Evolutionary conservation across 2,113 vertebrate species (phyloP), one percentile per base, ranked within the genome.

Genomic region (Sylvia atricapilla): DNA sequence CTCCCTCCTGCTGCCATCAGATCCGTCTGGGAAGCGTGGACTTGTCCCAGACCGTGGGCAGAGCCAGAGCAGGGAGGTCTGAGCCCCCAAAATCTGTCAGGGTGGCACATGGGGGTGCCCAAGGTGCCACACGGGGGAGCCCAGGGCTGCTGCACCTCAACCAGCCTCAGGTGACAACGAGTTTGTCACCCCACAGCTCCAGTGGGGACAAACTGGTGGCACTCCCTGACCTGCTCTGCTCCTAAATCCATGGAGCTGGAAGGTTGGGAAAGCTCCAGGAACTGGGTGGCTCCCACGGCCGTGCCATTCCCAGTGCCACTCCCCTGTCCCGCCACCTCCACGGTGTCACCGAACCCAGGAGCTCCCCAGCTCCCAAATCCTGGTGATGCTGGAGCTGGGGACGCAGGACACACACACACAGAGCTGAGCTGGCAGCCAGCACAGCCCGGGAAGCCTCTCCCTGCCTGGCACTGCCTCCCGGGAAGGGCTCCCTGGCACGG

Each of bases 1-100:
- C 59, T 16, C 35, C 73, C 44, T 87, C 56, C 73, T 0, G 1
- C 33, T 64, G 81, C 73, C 28, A 3, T 7, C 1, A 0, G 63
- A 68, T 63, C 70, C 11, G 0, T 10, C 3, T 1, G 2, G 53
- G 39, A 25, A 35, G 11, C 1, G 0, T 37, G 20, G 60, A 9
- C 1, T 10, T 11, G 16, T 53, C 63, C 63, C 46, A 8, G 4
- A 1, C 19, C 4, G 0, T 1, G 23, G 47, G 28, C 24, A 50
- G 27, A 10, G 2, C 22, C 28, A 6, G 3, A 60, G 55, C 0
- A 11, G 55, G 56, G 60, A 19, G 30, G 13, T 62, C 15, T 62
- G 69, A 31, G 6, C 49, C 14, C 58, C 58, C 83, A 68, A 31
- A 2, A 4, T 25, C 72, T 44, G 30, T 2, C 69, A 7, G 2